These are phyloP conservation scores for Conchocele bisecta DNA, from an alignment of 2,888 invertebrate species.

Conservation along the genomic window DNA sequence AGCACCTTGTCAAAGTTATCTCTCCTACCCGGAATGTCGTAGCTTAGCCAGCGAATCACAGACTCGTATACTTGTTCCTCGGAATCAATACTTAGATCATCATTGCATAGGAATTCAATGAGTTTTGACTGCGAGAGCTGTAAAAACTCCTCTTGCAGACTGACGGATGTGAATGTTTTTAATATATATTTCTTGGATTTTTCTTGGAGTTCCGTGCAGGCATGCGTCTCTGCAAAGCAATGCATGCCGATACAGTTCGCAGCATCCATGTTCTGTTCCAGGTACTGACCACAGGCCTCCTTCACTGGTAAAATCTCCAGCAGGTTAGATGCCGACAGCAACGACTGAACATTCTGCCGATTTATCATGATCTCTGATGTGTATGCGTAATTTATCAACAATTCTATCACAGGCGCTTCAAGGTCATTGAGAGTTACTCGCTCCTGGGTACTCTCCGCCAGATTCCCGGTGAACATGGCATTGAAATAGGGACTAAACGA, in stretches of 20 bases:
- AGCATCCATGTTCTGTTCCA: slow-evolving; percentile 95
- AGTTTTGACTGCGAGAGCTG: slow-evolving; percentile 91
- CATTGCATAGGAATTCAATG: slow-evolving; percentile 91
- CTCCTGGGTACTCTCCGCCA: slow-evolving; percentile 94
- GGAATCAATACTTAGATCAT: slow-evolving; percentile 94
- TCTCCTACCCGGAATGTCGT: slow-evolving; percentile 90
- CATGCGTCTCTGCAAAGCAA: slow-evolving; percentile 95
- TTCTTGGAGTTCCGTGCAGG: slow-evolving; percentile 90
- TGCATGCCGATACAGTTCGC: slow-evolving; percentile 97
- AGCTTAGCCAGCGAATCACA: slow-evolving; percentile 92
- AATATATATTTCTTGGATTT: slow-evolving; percentile 80
- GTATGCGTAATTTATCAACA: slow-evolving; percentile 95
- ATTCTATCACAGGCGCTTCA: slow-evolving; percentile 91
- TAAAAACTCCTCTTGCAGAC: slow-evolving; percentile 95
- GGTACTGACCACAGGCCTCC: slow-evolving; percentile 93
- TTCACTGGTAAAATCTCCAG: slow-evolving; percentile 87
- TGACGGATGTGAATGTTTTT: slow-evolving; percentile 85
- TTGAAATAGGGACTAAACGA: slow-evolving; percentile 96
- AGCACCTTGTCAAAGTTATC: slow-evolving; percentile 78
- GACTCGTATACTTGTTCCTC: slow-evolving; percentile 91
- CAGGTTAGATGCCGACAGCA: slow-evolving; percentile 96
- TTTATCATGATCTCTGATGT: slow-evolving; percentile 95
- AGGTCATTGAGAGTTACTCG: slow-evolving; percentile 83
- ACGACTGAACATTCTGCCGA: slow-evolving; percentile 94
- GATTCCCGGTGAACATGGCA: slow-evolving; percentile 97